phyloP scores from a whole-genome alignment of 2,797 vertebrate species.

The Tiaroga cobitis region DNA sequence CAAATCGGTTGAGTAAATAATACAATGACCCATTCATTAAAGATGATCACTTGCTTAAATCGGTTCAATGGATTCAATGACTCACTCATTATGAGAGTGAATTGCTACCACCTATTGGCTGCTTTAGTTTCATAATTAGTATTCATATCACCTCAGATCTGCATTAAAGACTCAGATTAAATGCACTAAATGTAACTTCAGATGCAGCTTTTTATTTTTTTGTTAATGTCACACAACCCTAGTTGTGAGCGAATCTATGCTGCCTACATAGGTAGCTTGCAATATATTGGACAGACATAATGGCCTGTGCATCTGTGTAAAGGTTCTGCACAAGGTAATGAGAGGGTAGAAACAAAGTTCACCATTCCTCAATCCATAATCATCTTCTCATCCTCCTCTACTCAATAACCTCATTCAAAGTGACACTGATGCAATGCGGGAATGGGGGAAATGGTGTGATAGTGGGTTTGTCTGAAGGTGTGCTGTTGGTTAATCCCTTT shows the following conservation, averaged over 20 bases:
- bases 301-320: background rate
- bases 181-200: background rate
- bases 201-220: background rate
- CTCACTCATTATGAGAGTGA: background rate
- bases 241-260: background rate
- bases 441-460: conserved; percentile 9
- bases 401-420: conserved; percentile 30
- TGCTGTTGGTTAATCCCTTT: conserved; percentile 34
- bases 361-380: conserved; percentile 15
- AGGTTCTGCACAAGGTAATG: conserved; percentile 30
- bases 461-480: conserved; percentile 21
- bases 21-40: background rate
- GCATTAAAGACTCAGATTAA: background rate
- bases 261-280: background rate
- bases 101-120: background rate
- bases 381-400: background rate
- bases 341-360: conserved; percentile 31
- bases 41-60: background rate
- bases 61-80: background rate
- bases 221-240: background rate
- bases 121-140: background rate
- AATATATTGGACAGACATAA: background rate
- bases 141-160: background rate
- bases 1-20: background rate
- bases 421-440: conserved; percentile 11